Evolutionary conservation across 2,888 invertebrate species (phyloP), one percentile per base, ranked within the genome.

Genomic region (Lordiphosa andalusiaca): DNA sequence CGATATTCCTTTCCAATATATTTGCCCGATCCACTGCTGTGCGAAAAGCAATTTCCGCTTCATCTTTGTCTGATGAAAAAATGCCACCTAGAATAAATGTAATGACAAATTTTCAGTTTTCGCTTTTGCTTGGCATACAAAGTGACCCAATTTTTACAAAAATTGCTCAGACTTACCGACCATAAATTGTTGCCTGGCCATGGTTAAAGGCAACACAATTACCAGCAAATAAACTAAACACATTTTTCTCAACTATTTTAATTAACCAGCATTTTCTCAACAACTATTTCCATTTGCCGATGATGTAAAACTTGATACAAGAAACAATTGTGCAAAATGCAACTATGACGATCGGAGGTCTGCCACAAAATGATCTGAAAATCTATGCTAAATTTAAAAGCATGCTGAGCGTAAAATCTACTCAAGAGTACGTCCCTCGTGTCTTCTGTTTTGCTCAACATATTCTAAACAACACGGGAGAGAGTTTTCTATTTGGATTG

Each of bases 41-140:
- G 42, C 88, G 88, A 84, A 93, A 92, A 35, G 92, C 93, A n/a
- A 92, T 90, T 78, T 92, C 92, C 52, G 91, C 90, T 58, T 92
- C 91, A 56, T 88, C 87, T 58, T 91, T 91, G 48, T 90, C 89
- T 39, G 90, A 87, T 86, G 92, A 89, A 71, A 93, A 92, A 67
- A 92, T 90, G 58, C 84, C 86, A 41, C 89, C 90, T 90, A 67
- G 4, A 56, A 37, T 21, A 49, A 46, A 33, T 13, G 38, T 39
- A 12, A 39, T 42, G 33, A 3, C 13, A 7, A 13, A 13, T 9
- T 25, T 6, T 10, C 63, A 59, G 51, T 33, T 36, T n/a, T 56
- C 16, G 54, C 30, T 33, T n/a, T 56, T 25, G 56, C 30, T 33
- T 16, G 5, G n/a, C n/a, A n/a, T 50, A 53, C 42, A 44, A 25